Base-by-base conservation (phyloP, 2,113 vertebrate species). In the Cinclus mexicanus region DNA sequence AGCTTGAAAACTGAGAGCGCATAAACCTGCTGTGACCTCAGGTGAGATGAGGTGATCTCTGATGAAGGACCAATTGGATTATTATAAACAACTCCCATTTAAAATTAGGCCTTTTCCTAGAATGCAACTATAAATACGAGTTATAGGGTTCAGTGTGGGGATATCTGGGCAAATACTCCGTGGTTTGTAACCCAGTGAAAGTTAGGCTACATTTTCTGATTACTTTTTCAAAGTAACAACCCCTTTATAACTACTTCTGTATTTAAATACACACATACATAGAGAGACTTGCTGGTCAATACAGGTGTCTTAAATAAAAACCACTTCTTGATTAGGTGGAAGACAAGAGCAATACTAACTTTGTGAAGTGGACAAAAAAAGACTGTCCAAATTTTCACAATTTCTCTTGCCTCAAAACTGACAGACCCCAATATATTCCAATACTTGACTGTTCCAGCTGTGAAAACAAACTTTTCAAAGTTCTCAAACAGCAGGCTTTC, bases 401-500 rank as follows among this genome's bases (percentile, higher is more conserved):
- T 85, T 96, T 95, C 57, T 90, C 76, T 70, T 69, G 39, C 84
- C 67, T 41, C 63, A 85, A 50, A 93, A 94, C 72, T 65, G 87
- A 94, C 92, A 95, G 78, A 93, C 72, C 71, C 57, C 70, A 93
- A 89, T 70, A 52, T 97, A 94, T 87, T 95, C 95, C 24, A 67
- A 89, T 93, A 83, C 93, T 96, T 89, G 90, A 83, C 83, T 91
- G 80, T 81, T 97, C 93, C 94, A 97, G 97, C 95, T 97, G 95
- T 95, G 92, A 97, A 97, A 96, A 96, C 93, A 97, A 97, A 94
- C 95, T 95, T 94, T 92, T 93, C 89, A 92, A 96, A 96, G 95
- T 94, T 97, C 94, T 92, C 94, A 95, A 96, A 92, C 95, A 97
- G 93, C 90, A 96, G 90, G 93, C 91, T 92, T 97, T 90, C 93